Evolutionary conservation across 92 coral and sea anemone genomes (phyloP).

Genomic region (Heteractis magnifica): DNA sequence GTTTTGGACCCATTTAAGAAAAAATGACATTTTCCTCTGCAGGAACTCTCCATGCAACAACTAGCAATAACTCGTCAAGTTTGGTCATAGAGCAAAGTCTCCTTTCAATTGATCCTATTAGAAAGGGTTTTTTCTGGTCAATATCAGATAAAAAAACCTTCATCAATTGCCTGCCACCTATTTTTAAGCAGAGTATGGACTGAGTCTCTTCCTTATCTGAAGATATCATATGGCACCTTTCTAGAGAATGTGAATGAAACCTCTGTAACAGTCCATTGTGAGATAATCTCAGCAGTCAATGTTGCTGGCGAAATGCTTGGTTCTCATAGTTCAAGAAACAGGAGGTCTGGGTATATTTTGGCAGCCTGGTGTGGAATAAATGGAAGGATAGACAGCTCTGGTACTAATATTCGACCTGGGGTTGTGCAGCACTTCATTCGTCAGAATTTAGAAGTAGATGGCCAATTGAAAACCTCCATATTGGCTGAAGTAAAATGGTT

Average conservation of each 20-base stretch:
- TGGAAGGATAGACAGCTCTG: slow-evolving; percentile 36
- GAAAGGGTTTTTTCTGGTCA: no score
- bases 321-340: not conserved
- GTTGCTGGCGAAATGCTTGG: not conserved
- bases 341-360: not conserved
- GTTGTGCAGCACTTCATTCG: slow-evolving; percentile 36
- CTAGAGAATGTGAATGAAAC: not conserved
- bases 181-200: no score
- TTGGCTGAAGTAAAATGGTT: slow-evolving; percentile 47
- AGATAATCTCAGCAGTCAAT: not conserved
- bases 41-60: not conserved
- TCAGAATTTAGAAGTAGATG: slow-evolving; percentile 45
- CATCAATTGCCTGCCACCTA: no score
- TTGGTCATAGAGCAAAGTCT: no score
- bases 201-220: no score
- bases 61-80: no score
- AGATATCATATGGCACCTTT: not conserved
- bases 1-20: slow-evolving; percentile 11
- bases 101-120: no score
- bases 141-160: no score
- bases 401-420: slow-evolving; percentile 48
- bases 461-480: slow-evolving; percentile 21
- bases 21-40: not conserved
- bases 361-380: slow-evolving; percentile 23
- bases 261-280: not conserved